Conservation (phyloP, 2,888 invertebrate species). For the Pollenia angustigena region DNA sequence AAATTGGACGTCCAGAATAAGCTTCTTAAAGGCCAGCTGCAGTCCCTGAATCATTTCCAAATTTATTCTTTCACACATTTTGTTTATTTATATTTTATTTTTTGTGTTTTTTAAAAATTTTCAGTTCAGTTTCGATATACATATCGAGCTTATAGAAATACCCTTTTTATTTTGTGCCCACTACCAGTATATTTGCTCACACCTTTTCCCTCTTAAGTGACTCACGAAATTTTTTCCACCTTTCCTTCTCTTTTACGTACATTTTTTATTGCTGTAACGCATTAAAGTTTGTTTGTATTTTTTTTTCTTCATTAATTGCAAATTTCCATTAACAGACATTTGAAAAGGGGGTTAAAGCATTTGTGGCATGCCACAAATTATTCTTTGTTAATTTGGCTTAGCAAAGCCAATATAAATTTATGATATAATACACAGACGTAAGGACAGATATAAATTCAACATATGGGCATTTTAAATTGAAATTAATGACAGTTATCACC, state of each 20-base stretch:
- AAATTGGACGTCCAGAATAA: too few relatives aligned
- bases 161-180: too few relatives aligned
- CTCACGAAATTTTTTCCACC: neutral
- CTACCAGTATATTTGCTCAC: too few relatives aligned
- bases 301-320: slow-evolving; percentile 45
- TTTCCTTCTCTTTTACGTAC: neutral
- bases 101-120: too few relatives aligned
- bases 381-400: slow-evolving; percentile 48
- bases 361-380: slow-evolving; percentile 28
- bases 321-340: slow-evolving; percentile 54
- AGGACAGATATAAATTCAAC: neutral
- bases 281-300: slow-evolving; percentile 8
- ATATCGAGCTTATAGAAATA: too few relatives aligned
- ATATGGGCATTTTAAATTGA: slow-evolving; percentile 18
- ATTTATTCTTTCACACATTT: too few relatives aligned
- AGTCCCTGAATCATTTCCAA: too few relatives aligned
- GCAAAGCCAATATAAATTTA: slow-evolving; percentile 57
- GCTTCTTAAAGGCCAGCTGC: too few relatives aligned
- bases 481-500: slow-evolving; percentile 53
- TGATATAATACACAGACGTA: slow-evolving; percentile 18
- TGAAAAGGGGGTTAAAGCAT: slow-evolving; percentile 42
- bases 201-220: neutral
- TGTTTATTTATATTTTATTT: too few relatives aligned
- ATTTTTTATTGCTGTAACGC: neutral
- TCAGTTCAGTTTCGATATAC: too few relatives aligned